phyloP scores from a whole-genome alignment of 2,888 invertebrate species.

The Eurois occulta region DNA sequence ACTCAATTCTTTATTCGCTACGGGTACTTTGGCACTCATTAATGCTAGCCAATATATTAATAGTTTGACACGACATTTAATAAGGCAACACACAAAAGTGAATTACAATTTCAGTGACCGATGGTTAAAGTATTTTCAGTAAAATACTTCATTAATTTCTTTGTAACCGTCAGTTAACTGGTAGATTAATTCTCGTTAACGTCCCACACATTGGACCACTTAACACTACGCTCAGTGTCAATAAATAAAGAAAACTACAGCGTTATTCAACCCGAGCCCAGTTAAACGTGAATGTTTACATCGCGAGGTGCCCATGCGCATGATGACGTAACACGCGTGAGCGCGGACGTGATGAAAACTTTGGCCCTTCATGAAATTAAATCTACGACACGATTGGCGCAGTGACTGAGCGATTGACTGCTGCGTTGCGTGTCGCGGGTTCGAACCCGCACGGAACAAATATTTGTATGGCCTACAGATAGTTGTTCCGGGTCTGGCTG shows the following conservation, averaged over 20 bases:
- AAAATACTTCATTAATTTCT: neutral
- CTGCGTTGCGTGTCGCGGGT: too few species aligned
- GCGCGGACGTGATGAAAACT: slow-evolving; percentile 28
- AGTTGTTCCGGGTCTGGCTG: too few species aligned
- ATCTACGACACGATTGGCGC: too few species aligned
- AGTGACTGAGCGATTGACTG: too few species aligned
- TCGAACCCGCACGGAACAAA: too few species aligned
- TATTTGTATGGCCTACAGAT: too few species aligned
- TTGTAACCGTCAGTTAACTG: slow-evolving; percentile 10
- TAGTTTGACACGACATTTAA: neutral
- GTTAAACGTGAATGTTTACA: slow-evolving; percentile 43
- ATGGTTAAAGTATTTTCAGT: neutral
- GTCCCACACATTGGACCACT: slow-evolving; percentile 16
- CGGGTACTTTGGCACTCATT: too few species aligned
- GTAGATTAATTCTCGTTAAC: slow-evolving; percentile 4
- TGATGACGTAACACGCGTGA: slow-evolving; percentile 39
- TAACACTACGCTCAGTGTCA: neutral
- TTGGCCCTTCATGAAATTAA: slow-evolving; percentile 27
- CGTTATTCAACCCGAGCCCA: slow-evolving; percentile 26
- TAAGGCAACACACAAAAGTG: neutral
- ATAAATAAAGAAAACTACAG: slow-evolving; percentile 49
- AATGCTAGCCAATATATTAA: neutral
- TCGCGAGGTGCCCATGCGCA: slow-evolving; percentile 39
- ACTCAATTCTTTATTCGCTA: too few species aligned
- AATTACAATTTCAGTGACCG: neutral